These are phyloP conservation scores for Erythrolamprus reginae DNA, from an alignment of 2,113 vertebrate genomes.

Conservation along the genomic window DNA sequence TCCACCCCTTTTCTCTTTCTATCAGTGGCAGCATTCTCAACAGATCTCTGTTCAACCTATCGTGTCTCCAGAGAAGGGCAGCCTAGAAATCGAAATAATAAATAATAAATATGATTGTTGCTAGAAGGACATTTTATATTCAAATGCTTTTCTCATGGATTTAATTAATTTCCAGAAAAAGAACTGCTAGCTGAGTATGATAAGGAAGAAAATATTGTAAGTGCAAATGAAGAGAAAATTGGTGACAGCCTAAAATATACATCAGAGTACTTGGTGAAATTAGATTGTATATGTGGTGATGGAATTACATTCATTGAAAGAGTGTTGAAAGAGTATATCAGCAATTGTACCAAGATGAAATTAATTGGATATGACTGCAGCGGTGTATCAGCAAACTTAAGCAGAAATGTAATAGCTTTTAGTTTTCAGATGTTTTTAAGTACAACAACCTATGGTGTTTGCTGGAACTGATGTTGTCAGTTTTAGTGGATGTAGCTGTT, in stretches of 20 bases:
- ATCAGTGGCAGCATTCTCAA: not conserved
- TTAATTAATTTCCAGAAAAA: too few relatives aligned
- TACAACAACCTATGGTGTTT: not conserved
- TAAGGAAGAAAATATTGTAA: not conserved
- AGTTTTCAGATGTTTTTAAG: not conserved
- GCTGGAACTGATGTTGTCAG: not conserved
- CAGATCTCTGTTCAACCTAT: too few relatives aligned
- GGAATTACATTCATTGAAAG: not conserved
- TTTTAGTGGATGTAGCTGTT: not conserved
- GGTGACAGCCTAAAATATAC: not conserved
- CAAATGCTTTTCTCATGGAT: too few relatives aligned
- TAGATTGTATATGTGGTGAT: not conserved
- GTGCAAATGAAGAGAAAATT: not conserved
- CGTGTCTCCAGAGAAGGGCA: too few relatives aligned
- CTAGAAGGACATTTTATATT: too few relatives aligned
- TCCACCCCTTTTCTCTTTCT: not conserved
- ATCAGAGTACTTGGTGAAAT: too few relatives aligned
- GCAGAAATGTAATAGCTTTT: not conserved
- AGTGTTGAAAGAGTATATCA: not conserved
- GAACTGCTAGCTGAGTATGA: too few relatives aligned
- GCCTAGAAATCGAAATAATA: too few relatives aligned
- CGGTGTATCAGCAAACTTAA: not conserved
- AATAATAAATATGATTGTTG: too few relatives aligned
- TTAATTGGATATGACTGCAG: not conserved
- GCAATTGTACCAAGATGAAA: not conserved